Percentiles rank a stretch among this genome's conserved stretches.
These are phyloP conservation scores for Hesperophylax magnus DNA, from an alignment of 1,140 invertebrate species.

Conservation along the genomic window DNA sequence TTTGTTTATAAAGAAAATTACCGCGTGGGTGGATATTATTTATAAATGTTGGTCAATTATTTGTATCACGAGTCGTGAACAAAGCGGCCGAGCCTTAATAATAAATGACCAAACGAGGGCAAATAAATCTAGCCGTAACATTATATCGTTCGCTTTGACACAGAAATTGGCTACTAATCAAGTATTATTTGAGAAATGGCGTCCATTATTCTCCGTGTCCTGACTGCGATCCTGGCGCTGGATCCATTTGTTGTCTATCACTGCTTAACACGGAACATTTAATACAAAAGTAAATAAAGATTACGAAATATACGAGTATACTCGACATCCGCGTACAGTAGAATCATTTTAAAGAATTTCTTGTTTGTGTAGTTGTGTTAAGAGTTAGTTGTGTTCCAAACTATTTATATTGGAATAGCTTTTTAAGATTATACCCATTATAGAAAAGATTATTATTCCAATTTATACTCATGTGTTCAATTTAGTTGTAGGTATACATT, in stretches of 20 bases:
- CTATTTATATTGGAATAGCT: no score
- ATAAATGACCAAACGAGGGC: background rate
- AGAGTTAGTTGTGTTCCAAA: no score
- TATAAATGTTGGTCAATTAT: background rate
- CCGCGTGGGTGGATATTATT: background rate
- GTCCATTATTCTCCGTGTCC: background rate
- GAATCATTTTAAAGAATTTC: no score
- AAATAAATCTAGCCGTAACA: conserved; percentile 5
- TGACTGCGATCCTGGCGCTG: background rate
- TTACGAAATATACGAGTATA: background rate
- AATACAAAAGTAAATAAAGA: conserved; percentile 33
- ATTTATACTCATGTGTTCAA: no score
- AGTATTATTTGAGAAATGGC: conserved; percentile 15
- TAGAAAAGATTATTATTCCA: no score
- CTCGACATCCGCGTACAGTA: no score
- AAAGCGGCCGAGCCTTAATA: background rate
- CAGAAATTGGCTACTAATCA: conserved; percentile 38
- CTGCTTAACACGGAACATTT: conserved; percentile 27
- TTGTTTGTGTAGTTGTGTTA: no score
- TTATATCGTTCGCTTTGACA: conserved; percentile 21
- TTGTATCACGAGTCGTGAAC: background rate
- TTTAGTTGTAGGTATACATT: no score
- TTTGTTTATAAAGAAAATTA: no score
- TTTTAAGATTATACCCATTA: no score
- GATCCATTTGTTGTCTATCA: conserved; percentile 1